Evolutionary conservation across 2,113 vertebrate genomes (phyloP), one percentile per base, ranked within the genome.

Genomic region (Podilymbus podiceps): DNA sequence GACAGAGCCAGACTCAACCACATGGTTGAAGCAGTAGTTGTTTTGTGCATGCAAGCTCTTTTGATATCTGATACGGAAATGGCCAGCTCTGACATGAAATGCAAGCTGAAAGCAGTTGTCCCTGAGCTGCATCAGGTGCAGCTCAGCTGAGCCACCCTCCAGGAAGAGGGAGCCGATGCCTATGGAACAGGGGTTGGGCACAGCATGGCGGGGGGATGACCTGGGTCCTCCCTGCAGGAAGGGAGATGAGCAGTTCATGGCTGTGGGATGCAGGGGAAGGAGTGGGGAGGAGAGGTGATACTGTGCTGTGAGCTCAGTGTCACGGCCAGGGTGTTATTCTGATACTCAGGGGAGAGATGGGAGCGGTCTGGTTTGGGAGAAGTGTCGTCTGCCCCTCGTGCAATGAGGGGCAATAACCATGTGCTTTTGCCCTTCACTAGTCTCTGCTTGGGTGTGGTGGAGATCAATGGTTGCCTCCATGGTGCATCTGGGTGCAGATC

Each of bases 161-260:
- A 22, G 78, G 53, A 59, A 7, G 53, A 27, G n/a, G 44, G 64
- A 38, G 18, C 17, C 7, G 28, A n/a, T 49, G 52, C 30, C 24
- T 38, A n/a, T 31, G 44, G 42, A 49, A 42, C n/a, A 58, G 18
- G 27, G 59, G 19, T 11, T 58, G 27, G 47, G 14, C 1, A 6
- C 31, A 38, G 58, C 4, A 4, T 1, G 1, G 27, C 2, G 0
- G 5, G 23, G 71, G 15, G 6, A 28, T 0, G 6, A 35, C 15
- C 38, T 44, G 68, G 15, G 38, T 75, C 72, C 52, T 58, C 18
- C 23, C 24, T n/a, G 52, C 35, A 33, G 59, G 38, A 27, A 7
- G 40, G 50, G 40, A 52, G 47, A 50, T 33, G 69, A 47, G 31
- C 59, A 42, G 23, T 35, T 75, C 30, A 7, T 85, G 27, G 21